Base-by-base conservation (phyloP, 1,140 invertebrate genomes). In the Pseudomyrmex cubaensis region DNA sequence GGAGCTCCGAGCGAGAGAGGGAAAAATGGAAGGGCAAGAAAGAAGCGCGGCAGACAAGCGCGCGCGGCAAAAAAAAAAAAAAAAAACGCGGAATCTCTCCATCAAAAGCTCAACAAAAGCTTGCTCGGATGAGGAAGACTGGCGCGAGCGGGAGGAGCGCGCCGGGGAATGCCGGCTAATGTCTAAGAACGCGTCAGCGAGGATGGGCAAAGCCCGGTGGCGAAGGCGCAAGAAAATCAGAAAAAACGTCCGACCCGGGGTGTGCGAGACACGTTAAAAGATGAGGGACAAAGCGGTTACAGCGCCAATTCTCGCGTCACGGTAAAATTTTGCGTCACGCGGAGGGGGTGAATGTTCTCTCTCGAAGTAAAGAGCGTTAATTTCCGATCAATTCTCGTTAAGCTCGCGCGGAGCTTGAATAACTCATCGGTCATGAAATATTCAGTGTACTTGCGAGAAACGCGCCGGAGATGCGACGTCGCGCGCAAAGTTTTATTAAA, bases 41-140 rank as follows among this genome's bases (percentile, higher is more conserved):
- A 64, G 83, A 74, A 86, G 82, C 87, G 83, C 44, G 35, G 35
- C 76, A 87, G 87, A 88, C 87, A 87, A 89, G 78, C 35, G 84
- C 35, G 84, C 84, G 80, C 84, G 78, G 87, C 86, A 88, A 88
- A n/a, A n/a, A 3, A 25, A 25, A 25, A 25, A 25, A 25, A 25
- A 25, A 25, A 25, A 25, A 89, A 85, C 87, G 85, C 84, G 87
- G 85, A 87, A 89, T 89, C 88, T 89, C 88, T 89, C 88, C 88
- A 89, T 89, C 78, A 89, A 89, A 90, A 84, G 82, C 86, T 86
- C 84, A 84, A 90, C 86, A 88, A 88, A 88, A 89, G 84, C 88
- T 89, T 82, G 85, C 72, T 88, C 50, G 84, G 52, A 83, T 77
- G 87, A 57, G 67, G 57, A 56, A 70, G 72, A 62, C 59, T 83